phyloP scores from a whole-genome alignment of 1,140 invertebrate species.

The Grapholita molesta region DNA sequence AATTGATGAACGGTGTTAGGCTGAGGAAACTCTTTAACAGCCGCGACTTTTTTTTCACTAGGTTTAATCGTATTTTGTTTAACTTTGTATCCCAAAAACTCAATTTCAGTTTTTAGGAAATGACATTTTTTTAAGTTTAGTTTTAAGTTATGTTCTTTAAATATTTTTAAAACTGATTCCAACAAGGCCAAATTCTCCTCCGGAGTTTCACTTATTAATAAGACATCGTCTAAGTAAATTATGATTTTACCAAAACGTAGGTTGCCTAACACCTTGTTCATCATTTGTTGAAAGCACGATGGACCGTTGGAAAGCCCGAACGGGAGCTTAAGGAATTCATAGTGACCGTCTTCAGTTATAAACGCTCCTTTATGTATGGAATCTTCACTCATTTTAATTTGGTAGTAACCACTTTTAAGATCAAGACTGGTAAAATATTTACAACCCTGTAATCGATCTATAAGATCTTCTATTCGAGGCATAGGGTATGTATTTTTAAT shows the following conservation, averaged over 20 bases:
- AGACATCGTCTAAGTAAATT: constrained; percentile 35
- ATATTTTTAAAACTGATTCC: constrained; percentile 17
- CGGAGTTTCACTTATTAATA: constrained; percentile 26
- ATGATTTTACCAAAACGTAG: constrained; percentile 23
- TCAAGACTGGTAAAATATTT: background rate
- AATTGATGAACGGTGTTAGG: constrained; percentile 29
- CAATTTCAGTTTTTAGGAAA: constrained; percentile 24
- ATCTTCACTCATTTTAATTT: constrained; percentile 20
- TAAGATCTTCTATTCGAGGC: too few relatives aligned
- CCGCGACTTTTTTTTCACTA: background rate
- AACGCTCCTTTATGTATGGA: constrained; percentile 38
- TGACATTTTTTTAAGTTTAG: constrained; percentile 22
- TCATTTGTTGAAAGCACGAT: constrained; percentile 24
- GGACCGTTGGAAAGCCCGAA: constrained; percentile 32
- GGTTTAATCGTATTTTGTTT: too few relatives aligned
- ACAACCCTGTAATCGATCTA: too few relatives aligned
- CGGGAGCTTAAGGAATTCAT: constrained; percentile 31
- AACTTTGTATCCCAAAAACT: constrained; percentile 14
- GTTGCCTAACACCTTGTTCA: constrained; percentile 27
- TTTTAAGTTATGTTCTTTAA: constrained; percentile 21
- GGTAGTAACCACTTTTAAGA: background rate
- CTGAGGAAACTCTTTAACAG: constrained; percentile 22
- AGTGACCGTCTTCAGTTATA: constrained; percentile 42
- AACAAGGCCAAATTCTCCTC: constrained; percentile 20
- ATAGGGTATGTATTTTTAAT: too few relatives aligned